Evolutionary conservation across 1,140 invertebrate species (phyloP).

Genomic region (Dufourea novaeangliae): DNA sequence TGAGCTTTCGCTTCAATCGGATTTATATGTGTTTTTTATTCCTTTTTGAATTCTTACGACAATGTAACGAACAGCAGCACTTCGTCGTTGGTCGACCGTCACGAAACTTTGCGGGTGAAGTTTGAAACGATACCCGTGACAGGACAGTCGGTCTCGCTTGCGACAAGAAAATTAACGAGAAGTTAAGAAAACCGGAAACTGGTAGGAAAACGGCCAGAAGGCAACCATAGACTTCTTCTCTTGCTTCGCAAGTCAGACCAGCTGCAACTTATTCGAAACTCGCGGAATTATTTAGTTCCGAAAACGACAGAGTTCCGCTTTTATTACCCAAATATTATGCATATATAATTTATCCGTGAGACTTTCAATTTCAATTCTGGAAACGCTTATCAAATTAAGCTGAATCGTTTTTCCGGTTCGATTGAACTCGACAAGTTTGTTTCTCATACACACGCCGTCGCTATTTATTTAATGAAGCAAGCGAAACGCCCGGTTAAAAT

Average conservation of each 20-base stretch:
- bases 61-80: background rate
- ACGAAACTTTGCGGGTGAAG: background rate
- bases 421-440: background rate
- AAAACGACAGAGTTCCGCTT: background rate
- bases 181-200: background rate
- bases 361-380: background rate
- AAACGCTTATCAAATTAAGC: conserved; percentile 9
- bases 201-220: background rate
- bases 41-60: background rate
- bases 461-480: conserved; percentile 5
- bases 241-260: background rate
- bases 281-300: background rate
- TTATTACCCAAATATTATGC: conserved; percentile 3
- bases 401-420: background rate
- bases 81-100: background rate
- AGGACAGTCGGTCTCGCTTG: background rate
- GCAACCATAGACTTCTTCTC: background rate
- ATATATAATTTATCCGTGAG: background rate
- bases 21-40: background rate
- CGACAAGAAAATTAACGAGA: background rate
- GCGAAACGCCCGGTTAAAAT: background rate
- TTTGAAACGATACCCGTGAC: background rate
- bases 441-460: background rate
- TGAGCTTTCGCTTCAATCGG: too few species aligned
- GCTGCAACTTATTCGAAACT: background rate